These are phyloP conservation scores for Ecdyonurus torrentis DNA, from an alignment of 2,888 invertebrate species.

Conservation along the genomic window DNA sequence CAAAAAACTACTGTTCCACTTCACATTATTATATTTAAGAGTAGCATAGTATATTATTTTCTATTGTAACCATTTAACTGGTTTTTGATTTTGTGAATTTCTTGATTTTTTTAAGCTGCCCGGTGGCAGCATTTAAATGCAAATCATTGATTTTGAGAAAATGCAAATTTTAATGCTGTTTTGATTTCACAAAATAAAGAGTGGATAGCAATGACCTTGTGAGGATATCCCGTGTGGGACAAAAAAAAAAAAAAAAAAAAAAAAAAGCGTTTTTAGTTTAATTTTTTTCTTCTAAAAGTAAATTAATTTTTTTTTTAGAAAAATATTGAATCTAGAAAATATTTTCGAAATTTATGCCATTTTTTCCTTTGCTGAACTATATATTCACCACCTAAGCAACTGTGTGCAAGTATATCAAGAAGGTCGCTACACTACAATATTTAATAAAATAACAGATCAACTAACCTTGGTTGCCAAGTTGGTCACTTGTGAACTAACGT, in stretches of 20 bases:
- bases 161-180: neutral
- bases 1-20: too few relatives aligned
- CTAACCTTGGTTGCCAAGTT: conserved; percentile 44
- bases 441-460: neutral
- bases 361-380: too few relatives aligned
- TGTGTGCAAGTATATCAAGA: conserved; percentile 9
- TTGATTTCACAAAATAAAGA: neutral
- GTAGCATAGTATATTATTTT: too few relatives aligned
- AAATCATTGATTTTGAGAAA: too few relatives aligned
- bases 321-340: neutral
- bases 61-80: too few relatives aligned
- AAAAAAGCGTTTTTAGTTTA: neutral
- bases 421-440: conserved; percentile 9
- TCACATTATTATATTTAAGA: too few relatives aligned
- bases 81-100: too few relatives aligned
- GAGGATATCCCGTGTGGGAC: neutral
- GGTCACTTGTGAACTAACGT: conserved; percentile 42
- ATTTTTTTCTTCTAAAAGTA: neutral
- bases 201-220: neutral
- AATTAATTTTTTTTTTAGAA: conserved; percentile 8
- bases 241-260: neutral
- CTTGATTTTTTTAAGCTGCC: too few relatives aligned
- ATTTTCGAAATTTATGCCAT: too few relatives aligned
- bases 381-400: too few relatives aligned
- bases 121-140: too few relatives aligned